Evolutionary conservation across 2,113 vertebrate genomes (phyloP).

Genomic region (Phylloscopus trochiloides): DNA sequence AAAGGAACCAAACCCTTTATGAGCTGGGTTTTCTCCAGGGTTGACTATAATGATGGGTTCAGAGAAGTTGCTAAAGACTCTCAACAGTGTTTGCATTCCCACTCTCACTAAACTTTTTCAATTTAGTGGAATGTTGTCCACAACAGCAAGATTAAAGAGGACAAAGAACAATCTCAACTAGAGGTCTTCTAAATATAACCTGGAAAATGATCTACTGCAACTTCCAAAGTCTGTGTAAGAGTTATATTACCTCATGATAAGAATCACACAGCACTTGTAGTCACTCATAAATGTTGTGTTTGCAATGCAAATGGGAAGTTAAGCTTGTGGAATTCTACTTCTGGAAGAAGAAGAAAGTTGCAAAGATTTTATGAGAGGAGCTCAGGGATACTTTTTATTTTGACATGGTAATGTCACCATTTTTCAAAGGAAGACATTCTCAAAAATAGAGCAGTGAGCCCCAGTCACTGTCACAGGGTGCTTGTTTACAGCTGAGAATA

Average conservation of each 20-base stretch:
- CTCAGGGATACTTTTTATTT: background rate
- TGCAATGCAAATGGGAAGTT: background rate
- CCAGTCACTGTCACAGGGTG: background rate
- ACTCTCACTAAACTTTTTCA: background rate
- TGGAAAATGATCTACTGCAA: background rate
- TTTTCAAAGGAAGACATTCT: background rate
- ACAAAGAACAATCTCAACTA: constrained; percentile 3
- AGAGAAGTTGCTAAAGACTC: background rate
- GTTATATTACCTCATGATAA: background rate
- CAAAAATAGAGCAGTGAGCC: background rate
- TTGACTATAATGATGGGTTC: background rate
- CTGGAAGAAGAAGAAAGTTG: background rate
- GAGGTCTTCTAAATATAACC: background rate
- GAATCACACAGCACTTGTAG: background rate
- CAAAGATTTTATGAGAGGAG: background rate
- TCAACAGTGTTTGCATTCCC: background rate
- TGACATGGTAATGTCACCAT: background rate
- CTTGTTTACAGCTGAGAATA: background rate
- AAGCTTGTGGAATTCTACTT: background rate
- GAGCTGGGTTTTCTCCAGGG: background rate
- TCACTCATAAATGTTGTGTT: background rate
- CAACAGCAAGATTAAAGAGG: background rate
- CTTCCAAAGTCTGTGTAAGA: background rate
- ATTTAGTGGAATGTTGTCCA: background rate
- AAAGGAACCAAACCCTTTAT: background rate